Conservation (phyloP, 2,888 invertebrate species). For the Pammene fasciana region DNA sequence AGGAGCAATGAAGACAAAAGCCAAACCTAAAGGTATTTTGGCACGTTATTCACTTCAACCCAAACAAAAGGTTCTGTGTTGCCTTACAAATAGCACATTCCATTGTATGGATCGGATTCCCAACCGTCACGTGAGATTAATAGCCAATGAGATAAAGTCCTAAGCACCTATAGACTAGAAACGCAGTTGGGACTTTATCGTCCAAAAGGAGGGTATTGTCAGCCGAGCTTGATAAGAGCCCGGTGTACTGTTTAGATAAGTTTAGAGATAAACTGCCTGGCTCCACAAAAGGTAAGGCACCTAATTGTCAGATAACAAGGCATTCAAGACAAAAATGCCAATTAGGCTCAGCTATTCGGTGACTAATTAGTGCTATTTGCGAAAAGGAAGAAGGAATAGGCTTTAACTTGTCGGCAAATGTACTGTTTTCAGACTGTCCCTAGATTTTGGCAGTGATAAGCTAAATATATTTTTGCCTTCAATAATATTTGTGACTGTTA, state of each 20-base stretch:
- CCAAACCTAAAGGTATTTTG: slow-evolving; percentile 2
- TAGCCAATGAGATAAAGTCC: slow-evolving; percentile 2
- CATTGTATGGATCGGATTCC: slow-evolving; percentile 28
- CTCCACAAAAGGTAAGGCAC: slow-evolving; percentile 28
- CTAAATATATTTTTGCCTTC: too few species aligned
- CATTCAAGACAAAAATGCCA: slow-evolving; percentile 22
- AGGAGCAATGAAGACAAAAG: slow-evolving; percentile 20
- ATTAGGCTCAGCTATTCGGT: slow-evolving; percentile 27
- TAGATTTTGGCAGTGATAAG: too few species aligned
- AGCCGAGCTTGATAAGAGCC: slow-evolving; percentile 19
- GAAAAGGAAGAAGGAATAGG: not conserved
- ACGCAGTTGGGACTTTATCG: slow-evolving; percentile 2
- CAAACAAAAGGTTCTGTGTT: slow-evolving; percentile 12
- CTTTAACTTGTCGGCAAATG: not conserved
- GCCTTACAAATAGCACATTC: slow-evolving; percentile 23
- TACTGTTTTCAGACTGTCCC: too few species aligned
- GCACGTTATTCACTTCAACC: slow-evolving; percentile 16
- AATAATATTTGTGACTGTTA: too few species aligned
- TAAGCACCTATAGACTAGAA: not conserved
- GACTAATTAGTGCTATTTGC: slow-evolving; percentile 25
- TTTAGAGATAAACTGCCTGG: slow-evolving; percentile 20
- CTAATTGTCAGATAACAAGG: slow-evolving; percentile 29
- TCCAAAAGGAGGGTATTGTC: slow-evolving; percentile 18
- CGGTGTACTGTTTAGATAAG: slow-evolving; percentile 28
- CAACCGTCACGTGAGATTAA: slow-evolving; percentile 19